Conservation (phyloP, 2,113 vertebrate species). For the Chaetodon trifascialis region DNA sequence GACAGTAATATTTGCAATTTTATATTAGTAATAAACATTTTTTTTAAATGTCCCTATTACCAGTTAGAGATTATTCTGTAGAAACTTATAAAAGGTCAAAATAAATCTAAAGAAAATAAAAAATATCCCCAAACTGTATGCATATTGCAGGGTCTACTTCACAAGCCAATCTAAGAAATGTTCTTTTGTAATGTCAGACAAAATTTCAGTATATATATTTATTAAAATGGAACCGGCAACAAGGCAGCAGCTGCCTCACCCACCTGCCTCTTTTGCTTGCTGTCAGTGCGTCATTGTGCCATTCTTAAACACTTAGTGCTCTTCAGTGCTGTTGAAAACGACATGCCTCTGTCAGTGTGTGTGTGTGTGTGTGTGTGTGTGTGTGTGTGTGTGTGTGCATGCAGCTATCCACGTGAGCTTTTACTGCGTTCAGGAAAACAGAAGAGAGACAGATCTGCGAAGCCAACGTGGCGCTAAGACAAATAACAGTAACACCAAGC, state of each 20-base stretch:
- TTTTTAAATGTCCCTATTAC: not conserved
- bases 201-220: not conserved
- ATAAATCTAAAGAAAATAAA: not conserved
- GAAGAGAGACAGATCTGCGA: conserved; percentile 51
- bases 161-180: not conserved
- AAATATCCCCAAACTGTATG: no score
- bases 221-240: not conserved
- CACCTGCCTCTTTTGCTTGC: conserved; percentile 69
- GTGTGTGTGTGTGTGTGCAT: conserved; percentile 8
- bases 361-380: conserved; percentile 12
- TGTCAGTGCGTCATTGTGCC: conserved; percentile 50
- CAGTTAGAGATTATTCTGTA: not conserved
- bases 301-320: conserved; percentile 59
- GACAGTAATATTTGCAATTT: not conserved
- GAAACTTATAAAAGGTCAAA: conserved; percentile 1
- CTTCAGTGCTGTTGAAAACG: conserved; percentile 53
- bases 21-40: no score
- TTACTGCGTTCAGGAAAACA: conserved; percentile 44
- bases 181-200: not conserved
- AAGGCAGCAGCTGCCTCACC: conserved; percentile 46
- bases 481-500: conserved; percentile 33
- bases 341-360: conserved; percentile 34
- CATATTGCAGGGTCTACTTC: not conserved
- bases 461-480: conserved; percentile 41
- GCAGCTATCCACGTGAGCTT: conserved; percentile 36